Evolutionary conservation across 2,797 vertebrate genomes (phyloP).

Genomic region (Hemitrygon akajei): DNA sequence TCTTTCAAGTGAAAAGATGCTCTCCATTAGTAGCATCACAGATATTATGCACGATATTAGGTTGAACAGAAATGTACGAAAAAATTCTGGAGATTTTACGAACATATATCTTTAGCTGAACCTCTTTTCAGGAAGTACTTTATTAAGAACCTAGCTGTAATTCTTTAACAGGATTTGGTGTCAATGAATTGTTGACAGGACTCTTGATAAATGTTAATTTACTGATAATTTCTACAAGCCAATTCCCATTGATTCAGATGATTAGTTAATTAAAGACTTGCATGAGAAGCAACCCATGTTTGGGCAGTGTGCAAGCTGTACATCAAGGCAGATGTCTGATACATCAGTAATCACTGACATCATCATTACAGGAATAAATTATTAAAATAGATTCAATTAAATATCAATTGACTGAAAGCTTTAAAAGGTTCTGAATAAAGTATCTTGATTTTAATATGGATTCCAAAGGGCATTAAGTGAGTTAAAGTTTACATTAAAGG

Average conservation of each 20-base stretch:
- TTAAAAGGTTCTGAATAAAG: not conserved
- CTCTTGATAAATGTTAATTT: not conserved
- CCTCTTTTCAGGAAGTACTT: not conserved
- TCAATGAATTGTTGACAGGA: not conserved
- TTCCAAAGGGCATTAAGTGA: not conserved
- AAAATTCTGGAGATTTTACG: not conserved
- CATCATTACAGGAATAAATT: not conserved
- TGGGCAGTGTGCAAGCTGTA: not conserved
- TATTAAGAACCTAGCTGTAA: not conserved
- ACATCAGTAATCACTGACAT: not conserved
- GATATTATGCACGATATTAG: not conserved
- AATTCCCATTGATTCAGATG: not conserved
- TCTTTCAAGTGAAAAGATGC: not conserved
- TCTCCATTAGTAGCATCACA: not conserved
- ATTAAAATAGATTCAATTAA: not conserved
- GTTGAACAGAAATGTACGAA: not conserved
- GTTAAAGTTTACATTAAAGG: not conserved
- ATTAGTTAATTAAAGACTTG: not conserved
- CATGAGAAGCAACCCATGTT: not conserved
- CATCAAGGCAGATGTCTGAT: not conserved
- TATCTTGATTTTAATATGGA: not conserved
- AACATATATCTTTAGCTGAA: not conserved
- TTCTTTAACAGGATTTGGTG: not conserved
- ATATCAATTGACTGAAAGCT: not conserved
- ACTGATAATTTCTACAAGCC: not conserved